Base-by-base conservation (phyloP, 2,888 invertebrate genomes). In the Ethmia dodecea region DNA sequence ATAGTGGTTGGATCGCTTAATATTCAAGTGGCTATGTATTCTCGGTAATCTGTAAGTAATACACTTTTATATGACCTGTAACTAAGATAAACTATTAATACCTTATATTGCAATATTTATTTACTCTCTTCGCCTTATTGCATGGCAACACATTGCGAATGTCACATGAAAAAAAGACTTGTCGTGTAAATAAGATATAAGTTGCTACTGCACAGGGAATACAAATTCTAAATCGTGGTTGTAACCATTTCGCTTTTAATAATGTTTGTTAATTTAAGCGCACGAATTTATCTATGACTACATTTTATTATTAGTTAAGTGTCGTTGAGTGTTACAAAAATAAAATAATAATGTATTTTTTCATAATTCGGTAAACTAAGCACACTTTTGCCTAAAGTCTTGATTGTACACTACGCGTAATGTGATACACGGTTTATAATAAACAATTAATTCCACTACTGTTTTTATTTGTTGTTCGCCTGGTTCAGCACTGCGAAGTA, bases 391-490 rank as follows among this genome's bases (percentile, higher is more conserved):
- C 78, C 81, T 83, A 78, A 75, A 65, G 72, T 69, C 61, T 76
- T n/a, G n/a, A n/a, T n/a, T n/a, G 78, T 78, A 79, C 81, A 78
- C 75, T 75, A 72, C 74, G 72, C 76, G 73, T 77, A 15, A 38
- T 80, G 83, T 83, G 83, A 84, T 84, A 84, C 78, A 80, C 76
- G 66, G 70, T 84, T 77, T 79, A 76, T 73, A 72, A 76, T 79
- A 81, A 83, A 80, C 63, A 58, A 73, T 67, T 71, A 66, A 78
- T 74, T 76, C 77, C 8, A 6, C 5, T 6, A n/a, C 28, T 50
- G 60, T 59, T 68, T n/a, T 65, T 50, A 56, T 55, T 69, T 49
- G 27, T 52, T 66, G 31, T 66, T 69, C 9, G 70, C 66, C 32
- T 74, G 67, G 38, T 81, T 81, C n/a, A 83, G 42, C 0, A 83